Conservation (phyloP, 2,113 vertebrate genomes). For the Centrocercus urophasianus region DNA sequence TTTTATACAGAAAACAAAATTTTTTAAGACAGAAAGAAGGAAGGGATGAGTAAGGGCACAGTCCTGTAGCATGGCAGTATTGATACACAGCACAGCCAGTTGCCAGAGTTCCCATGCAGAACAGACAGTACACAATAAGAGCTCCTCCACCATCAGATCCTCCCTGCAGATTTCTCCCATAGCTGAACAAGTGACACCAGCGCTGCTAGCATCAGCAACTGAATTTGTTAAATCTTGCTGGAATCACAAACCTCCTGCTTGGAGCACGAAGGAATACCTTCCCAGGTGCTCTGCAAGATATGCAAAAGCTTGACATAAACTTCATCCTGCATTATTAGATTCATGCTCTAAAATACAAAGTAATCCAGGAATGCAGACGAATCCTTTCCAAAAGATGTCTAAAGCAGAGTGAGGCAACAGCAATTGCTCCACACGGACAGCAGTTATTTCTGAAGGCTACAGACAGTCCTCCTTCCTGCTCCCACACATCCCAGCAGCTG, state of each 20-base stretch:
- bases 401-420: neutral
- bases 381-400: neutral
- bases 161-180: neutral
- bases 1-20: neutral
- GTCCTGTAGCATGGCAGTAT: constrained; percentile 16
- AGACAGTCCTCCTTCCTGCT: neutral
- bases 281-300: neutral
- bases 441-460: neutral
- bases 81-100: neutral
- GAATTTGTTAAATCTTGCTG: neutral
- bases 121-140: constrained; percentile 55
- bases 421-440: neutral
- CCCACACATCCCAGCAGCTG: neutral
- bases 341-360: neutral
- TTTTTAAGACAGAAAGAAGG: neutral
- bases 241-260: neutral
- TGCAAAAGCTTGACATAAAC: neutral
- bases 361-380: neutral
- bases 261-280: neutral
- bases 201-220: neutral
- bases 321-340: neutral
- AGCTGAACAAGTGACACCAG: neutral
- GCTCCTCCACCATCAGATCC: constrained; percentile 39
- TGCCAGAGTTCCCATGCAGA: constrained; percentile 61
- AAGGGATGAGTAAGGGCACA: neutral